Percentiles rank a stretch among this genome's conserved stretches.
Conservation (phyloP, 2,888 invertebrate species). For the Anodontia alba region DNA sequence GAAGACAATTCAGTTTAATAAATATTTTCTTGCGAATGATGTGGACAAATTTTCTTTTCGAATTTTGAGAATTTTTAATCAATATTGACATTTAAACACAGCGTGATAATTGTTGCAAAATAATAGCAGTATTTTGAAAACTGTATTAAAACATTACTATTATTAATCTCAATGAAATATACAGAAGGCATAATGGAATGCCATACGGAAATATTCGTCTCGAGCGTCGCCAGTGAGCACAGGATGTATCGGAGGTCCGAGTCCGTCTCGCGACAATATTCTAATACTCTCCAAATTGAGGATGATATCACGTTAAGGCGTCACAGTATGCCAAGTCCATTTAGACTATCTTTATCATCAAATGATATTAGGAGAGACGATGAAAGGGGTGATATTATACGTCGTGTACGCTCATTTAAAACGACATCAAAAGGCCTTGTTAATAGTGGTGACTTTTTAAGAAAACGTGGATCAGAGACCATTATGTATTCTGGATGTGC, state of each 20-base stretch:
- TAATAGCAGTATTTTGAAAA: too few relatives aligned
- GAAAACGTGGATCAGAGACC: conserved; percentile 92
- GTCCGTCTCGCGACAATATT: background rate
- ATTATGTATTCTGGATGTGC: conserved; percentile 89
- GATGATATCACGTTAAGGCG: conserved; percentile 34
- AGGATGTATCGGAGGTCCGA: background rate
- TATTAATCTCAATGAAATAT: background rate
- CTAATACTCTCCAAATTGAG: background rate
- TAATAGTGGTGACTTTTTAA: conserved; percentile 96
- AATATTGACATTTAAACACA: too few relatives aligned
- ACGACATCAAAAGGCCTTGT: conserved; percentile 92
- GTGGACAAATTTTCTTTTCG: too few relatives aligned
- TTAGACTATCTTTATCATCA: conserved; percentile 49
- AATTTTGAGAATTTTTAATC: too few relatives aligned
- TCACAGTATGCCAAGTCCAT: conserved; percentile 56
- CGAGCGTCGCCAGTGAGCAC: background rate
- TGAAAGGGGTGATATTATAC: conserved; percentile 50
- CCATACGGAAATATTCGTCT: background rate
- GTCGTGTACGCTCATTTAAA: conserved; percentile 94
- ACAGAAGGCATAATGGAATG: background rate
- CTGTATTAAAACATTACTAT: too few relatives aligned
- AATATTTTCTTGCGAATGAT: too few relatives aligned
- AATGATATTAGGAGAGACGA: conserved; percentile 47
- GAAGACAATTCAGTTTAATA: too few relatives aligned
- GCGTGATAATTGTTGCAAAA: too few relatives aligned